Evolutionary conservation across 2,888 invertebrate genomes (phyloP), one percentile per base, ranked within the genome.

Genomic region (Operophtera brumata): DNA sequence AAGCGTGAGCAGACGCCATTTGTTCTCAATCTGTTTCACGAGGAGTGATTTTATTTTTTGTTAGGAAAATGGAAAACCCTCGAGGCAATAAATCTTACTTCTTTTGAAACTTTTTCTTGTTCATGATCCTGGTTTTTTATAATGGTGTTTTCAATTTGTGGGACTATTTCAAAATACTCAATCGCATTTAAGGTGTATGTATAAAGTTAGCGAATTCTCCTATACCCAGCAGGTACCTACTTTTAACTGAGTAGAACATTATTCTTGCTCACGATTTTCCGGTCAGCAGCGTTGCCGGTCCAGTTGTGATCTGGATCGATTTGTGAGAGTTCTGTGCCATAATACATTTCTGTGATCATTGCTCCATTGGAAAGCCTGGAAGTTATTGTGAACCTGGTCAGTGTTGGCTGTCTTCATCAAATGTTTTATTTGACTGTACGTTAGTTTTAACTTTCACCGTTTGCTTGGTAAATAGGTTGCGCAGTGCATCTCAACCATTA

Each of bases 11-110:
- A 20, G 65, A 49, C 61, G 77, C 66, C 80, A 71, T 67, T 65
- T 68, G 81, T 82, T 88, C 82, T 83, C 82, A 83, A 86, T 78
- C 84, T 82, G 75, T 80, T 69, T 61, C 67, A 46, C 45, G 45
- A 20, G 20, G 50, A 57, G 56, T 65, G 59, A 58, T 65, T 65
- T 56, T 64, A 69, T 74, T 74, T 74, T 65, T 69, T 51, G 41
- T 36, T 49, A 35, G 42, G 12, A 42, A 34, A 26, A 44, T 44
- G 37, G 12, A 40, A 36, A 50, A 12, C 41, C 40, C 49, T 42
- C 30, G 36, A 26, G 41, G 43, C 42, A 46, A 55, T 54, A 45
- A 47, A 43, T 51, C 39, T 51, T 51, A 9, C 12, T 40, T 47
- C 12, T 44, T 47, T 42, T 12, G 12, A 49, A 47, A 50, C 43